A percentile compares a stretch with the other conserved stretches of the same genome.
Conservation (phyloP, 2,888 invertebrate genomes). For the Cybosia mesomella region DNA sequence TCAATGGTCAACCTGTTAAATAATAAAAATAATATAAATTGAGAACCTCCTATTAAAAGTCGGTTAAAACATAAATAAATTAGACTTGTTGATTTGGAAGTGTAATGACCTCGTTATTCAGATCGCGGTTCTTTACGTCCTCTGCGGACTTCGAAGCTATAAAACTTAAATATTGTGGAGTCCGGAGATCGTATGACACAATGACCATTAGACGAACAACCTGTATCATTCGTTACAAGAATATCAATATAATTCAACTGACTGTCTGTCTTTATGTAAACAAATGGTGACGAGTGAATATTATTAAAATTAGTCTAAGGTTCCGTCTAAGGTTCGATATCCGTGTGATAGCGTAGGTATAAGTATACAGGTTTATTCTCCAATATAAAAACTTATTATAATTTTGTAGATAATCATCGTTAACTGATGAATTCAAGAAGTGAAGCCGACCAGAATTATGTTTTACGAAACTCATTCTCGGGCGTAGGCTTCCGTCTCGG, state of each 20-base stretch:
- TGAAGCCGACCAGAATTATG: too few species aligned
- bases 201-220: conserved; percentile 4
- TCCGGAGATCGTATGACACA: conserved; percentile 10
- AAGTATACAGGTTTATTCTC: too few species aligned
- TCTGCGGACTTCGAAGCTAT: background rate
- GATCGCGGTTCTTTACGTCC: background rate
- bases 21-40: background rate
- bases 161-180: conserved; percentile 5
- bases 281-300: too few species aligned
- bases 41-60: background rate
- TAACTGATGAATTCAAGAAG: too few species aligned
- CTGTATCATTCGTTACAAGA: background rate
- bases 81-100: conserved; percentile 6
- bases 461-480: too few species aligned
- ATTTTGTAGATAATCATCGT: too few species aligned
- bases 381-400: too few species aligned
- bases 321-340: too few species aligned
- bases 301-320: too few species aligned
- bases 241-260: conserved; percentile 5
- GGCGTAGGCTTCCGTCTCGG: too few species aligned
- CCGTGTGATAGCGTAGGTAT: too few species aligned
- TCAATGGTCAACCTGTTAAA: too few species aligned
- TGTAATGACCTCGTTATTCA: conserved; percentile 9
- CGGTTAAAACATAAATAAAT: conserved; percentile 5
- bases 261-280: background rate